These are phyloP conservation scores for Fissipunctia ypsillon DNA, from an alignment of 2,888 invertebrate species.

Conservation along the genomic window DNA sequence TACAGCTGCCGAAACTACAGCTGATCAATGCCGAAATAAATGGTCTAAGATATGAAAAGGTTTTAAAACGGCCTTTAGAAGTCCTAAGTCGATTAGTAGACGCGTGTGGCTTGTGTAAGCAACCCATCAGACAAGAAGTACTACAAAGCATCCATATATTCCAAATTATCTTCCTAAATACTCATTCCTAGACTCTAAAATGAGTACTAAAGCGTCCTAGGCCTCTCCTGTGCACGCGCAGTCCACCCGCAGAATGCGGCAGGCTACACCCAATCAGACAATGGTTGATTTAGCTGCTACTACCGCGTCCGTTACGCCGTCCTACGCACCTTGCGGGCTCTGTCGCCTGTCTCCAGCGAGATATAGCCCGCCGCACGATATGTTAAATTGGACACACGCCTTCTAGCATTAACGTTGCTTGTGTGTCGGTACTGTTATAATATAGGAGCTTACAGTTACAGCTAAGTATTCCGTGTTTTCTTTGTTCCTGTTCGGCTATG, in stretches of 20 bases:
- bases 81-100: too few relatives aligned
- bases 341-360: constrained; percentile 75
- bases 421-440: constrained; percentile 82
- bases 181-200: not conserved
- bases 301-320: constrained; percentile 84
- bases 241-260: constrained; percentile 77
- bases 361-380: constrained; percentile 78
- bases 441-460: constrained; percentile 67
- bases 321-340: constrained; percentile 83
- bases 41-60: not conserved
- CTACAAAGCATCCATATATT: too few relatives aligned
- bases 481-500: constrained; percentile 52
- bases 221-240: constrained; percentile 56
- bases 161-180: not conserved
- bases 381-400: constrained; percentile 86
- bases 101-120: not conserved
- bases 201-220: not conserved
- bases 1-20: too few relatives aligned
- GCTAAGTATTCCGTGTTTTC: constrained; percentile 51
- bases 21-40: not conserved
- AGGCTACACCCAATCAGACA: constrained; percentile 87
- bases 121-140: too few relatives aligned
- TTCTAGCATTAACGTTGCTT: constrained; percentile 80
- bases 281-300: constrained; percentile 87
- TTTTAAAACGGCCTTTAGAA: not conserved